Conservation (phyloP, 2,888 invertebrate genomes). For the Eugnorisma glareosa region DNA sequence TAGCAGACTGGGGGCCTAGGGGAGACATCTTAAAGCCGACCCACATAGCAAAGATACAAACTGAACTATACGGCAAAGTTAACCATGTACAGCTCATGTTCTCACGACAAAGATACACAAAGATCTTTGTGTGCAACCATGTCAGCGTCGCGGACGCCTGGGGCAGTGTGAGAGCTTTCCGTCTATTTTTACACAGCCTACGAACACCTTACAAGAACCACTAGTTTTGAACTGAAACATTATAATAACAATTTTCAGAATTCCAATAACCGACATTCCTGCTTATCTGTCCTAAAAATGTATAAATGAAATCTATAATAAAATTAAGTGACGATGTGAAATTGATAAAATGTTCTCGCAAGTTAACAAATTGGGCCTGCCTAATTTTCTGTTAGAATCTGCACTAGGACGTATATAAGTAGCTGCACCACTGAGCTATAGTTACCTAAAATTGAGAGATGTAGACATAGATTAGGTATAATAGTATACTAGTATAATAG, state of each 20-base stretch:
- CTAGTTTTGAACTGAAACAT: slow-evolving; percentile 5
- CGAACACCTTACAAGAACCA: slow-evolving; percentile 7
- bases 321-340: not conserved
- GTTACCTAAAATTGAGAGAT: not conserved
- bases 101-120: slow-evolving; percentile 52
- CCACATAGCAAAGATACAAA: slow-evolving; percentile 58
- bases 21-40: slow-evolving; percentile 61
- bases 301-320: not conserved
- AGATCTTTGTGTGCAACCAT: slow-evolving; percentile 55
- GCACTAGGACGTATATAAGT: not conserved
- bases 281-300: not conserved
- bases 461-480: too few relatives aligned
- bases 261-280: not conserved
- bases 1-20: slow-evolving; percentile 61
- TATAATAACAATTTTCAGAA: slow-evolving; percentile 5
- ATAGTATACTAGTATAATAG: too few relatives aligned
- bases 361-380: not conserved
- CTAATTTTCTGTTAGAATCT: not conserved
- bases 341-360: not conserved
- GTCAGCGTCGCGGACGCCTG: slow-evolving; percentile 49
- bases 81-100: slow-evolving; percentile 43
- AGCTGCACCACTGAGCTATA: not conserved
- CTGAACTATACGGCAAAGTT: slow-evolving; percentile 50
- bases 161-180: slow-evolving; percentile 54
- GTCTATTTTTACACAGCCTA: slow-evolving; percentile 58